These are phyloP conservation scores for Chiloscyllium punctatum DNA, from an alignment of 2,797 vertebrate genomes.

Conservation along the genomic window DNA sequence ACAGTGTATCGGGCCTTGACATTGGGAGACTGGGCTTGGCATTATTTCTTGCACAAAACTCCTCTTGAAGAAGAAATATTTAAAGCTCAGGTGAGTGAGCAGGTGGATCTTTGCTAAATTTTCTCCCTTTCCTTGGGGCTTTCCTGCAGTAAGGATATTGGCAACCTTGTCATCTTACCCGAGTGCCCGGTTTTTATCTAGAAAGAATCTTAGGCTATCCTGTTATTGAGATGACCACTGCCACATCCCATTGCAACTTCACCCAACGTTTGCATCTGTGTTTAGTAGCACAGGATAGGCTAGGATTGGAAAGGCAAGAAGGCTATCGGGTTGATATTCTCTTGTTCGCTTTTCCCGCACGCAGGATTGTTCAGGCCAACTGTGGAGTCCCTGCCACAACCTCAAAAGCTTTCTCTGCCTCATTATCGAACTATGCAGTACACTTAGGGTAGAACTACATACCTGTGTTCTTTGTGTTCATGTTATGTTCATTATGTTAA, in stretches of 20 bases:
- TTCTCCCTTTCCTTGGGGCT: not conserved
- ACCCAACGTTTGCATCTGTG: not conserved
- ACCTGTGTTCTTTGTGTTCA: not conserved
- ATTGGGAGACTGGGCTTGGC: conserved; percentile 72
- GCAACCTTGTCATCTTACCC: not conserved
- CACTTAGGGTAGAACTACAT: not conserved
- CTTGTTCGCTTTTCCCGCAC: not conserved
- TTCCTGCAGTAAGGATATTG: not conserved
- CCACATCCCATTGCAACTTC: not conserved
- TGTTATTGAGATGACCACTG: too few species aligned
- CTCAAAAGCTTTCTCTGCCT: not conserved
- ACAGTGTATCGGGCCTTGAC: conserved; percentile 75
- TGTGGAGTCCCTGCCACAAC: not conserved
- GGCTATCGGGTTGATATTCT: not conserved
- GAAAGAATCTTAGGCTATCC: not conserved
- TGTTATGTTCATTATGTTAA: too few species aligned
- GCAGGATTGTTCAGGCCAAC: not conserved
- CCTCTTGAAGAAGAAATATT: conserved; percentile 74
- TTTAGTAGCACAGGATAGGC: not conserved
- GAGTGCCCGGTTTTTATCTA: not conserved
- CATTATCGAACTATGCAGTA: not conserved
- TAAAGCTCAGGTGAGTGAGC: conserved; percentile 72
- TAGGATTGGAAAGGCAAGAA: not conserved
- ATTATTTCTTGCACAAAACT: conserved; percentile 70
- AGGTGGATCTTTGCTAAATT: not conserved